A percentile compares a stretch with the other conserved stretches of the same genome.
Evolutionary conservation across 1,140 invertebrate genomes (phyloP).

Genomic region (Aporrectodea caliginosa): DNA sequence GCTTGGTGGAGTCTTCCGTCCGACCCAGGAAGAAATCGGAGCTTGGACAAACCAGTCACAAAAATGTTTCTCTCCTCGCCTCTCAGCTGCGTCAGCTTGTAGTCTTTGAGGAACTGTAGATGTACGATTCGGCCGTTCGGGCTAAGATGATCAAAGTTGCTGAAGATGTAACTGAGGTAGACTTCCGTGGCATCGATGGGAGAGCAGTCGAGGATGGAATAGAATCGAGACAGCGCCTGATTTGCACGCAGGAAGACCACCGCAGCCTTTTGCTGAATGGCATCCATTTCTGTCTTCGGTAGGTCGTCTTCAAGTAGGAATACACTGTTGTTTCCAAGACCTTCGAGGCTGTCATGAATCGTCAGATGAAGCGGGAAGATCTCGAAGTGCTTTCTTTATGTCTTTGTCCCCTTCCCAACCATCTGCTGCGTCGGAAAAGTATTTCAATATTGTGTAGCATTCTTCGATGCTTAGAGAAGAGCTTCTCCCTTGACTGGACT

Average conservation of each 20-base stretch:
- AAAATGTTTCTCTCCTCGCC: constrained; percentile 14
- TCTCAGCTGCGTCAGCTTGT: constrained; percentile 11
- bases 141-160: constrained; percentile 23
- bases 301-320: constrained; percentile 23
- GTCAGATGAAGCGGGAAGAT: constrained; percentile 25
- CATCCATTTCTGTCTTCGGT: constrained; percentile 26
- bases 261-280: constrained; percentile 10
- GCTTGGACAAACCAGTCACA: not conserved
- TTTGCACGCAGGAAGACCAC: constrained; percentile 24
- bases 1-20: constrained; percentile 16
- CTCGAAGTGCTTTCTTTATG: not conserved
- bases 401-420: constrained; percentile 21
- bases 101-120: constrained; percentile 25
- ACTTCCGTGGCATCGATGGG: constrained; percentile 9
- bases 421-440: constrained; percentile 20
- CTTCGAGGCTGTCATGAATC: constrained; percentile 12
- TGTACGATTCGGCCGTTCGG: constrained; percentile 10
- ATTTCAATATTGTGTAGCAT: constrained; percentile 29
- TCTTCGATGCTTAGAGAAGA: constrained; percentile 19
- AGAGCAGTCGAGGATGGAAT: constrained; percentile 15
- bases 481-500: not conserved
- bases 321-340: not conserved
- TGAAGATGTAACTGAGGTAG: constrained; percentile 26
- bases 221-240: constrained; percentile 2
- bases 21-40: constrained; percentile 12